Conservation (phyloP, 2,888 invertebrate species). For the Cheilosia soror region DNA sequence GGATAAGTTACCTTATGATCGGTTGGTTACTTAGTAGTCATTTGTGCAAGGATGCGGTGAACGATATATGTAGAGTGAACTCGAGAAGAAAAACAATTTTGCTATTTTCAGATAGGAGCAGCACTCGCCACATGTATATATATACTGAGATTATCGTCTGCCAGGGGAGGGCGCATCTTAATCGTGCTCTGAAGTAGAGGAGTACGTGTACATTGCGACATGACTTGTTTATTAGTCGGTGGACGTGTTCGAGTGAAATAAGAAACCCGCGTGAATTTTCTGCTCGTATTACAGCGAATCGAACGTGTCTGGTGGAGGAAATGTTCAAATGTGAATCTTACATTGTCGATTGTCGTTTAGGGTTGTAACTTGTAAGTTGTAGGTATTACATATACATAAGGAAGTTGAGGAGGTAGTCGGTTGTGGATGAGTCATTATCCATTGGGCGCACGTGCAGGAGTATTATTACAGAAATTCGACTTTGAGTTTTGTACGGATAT, state of each 20-base stretch:
- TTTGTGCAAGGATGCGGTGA: constrained; percentile 62
- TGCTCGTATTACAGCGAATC: constrained; percentile 52
- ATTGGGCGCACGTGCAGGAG: background rate
- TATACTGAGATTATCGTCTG: background rate
- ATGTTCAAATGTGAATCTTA: constrained; percentile 15
- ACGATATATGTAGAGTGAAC: background rate
- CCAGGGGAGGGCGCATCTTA: constrained; percentile 1
- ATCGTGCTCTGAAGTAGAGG: constrained; percentile 28
- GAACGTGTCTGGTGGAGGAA: constrained; percentile 54
- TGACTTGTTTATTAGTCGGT: constrained; percentile 59
- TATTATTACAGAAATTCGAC: background rate
- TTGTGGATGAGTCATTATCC: constrained; percentile 9
- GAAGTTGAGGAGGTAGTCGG: background rate
- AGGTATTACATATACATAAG: background rate
- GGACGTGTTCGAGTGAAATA: constrained; percentile 59
- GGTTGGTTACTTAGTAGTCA: constrained; percentile 19
- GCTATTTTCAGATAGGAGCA: constrained; percentile 6
- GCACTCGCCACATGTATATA: background rate
- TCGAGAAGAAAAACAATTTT: constrained; percentile 17
- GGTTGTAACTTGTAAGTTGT: background rate
- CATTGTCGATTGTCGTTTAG: background rate
- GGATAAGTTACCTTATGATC: constrained; percentile 49
- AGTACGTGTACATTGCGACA: constrained; percentile 53
- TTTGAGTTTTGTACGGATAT: no score
- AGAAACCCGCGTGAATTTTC: constrained; percentile 71